Evolutionary conservation across 2,797 vertebrate species (phyloP), one percentile per base, ranked within the genome.

Genomic region (Helarctos malayanus): DNA sequence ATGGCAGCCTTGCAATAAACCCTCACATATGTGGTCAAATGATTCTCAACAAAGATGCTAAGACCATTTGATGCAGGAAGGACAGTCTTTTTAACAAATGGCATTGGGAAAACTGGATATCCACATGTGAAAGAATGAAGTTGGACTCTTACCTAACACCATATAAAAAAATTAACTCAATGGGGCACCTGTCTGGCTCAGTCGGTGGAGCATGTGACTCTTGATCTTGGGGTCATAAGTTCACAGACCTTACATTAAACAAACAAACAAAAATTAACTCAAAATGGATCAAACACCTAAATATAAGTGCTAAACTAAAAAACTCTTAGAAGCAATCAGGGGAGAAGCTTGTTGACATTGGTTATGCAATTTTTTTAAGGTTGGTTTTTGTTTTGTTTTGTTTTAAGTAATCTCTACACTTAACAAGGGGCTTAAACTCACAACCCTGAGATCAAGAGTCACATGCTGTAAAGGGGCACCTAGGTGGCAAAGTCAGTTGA

Each of bases 71-170:
- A 6, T 7, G 38, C n/a, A 35, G 35, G 32, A 88, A 95, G 29
- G 15, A 63, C 25, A 56, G 32, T 49, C 49, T 47, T 93, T 59
- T 92, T 52, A 92, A 83, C 78, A 92, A 88, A 57, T n/a, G 63
- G 41, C 54, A 45, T 25, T 76, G 59, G 15, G 19, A 75, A 87
- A 81, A 65, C 19, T 56, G 47, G 47, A 68, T 41, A 81, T n/a
- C 47, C 57, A 81, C 32, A 56, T 75, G n/a, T 38, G 57, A 82
- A 92, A 92, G 18, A 92, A 71, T 54, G n/a, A 91, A 61, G n/a
- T 15, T 79, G 41, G 52, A 49, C 14, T 5, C 25, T 38, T 68
- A 93, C 23, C 73, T 79, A 93, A 69, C 5, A 80, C 52, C 35
- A 32, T 71, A 80, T 61, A 29, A 57, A 80, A 87, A 93, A 80